Evolutionary conservation across 23 tunicate genomes (phyloP).

Genomic region (Clavelina lepadiformis): DNA sequence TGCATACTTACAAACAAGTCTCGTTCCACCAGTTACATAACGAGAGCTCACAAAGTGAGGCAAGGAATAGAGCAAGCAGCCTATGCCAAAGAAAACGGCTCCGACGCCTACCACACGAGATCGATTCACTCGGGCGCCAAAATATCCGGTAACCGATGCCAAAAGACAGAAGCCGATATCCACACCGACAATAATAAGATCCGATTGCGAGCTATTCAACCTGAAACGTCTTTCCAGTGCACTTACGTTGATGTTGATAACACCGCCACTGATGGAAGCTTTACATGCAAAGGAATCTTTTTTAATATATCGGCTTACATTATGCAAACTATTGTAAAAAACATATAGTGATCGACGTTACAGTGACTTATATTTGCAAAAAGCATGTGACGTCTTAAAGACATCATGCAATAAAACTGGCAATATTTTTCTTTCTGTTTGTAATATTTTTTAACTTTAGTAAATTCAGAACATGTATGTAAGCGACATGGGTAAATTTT

Average conservation of each 20-base stretch:
- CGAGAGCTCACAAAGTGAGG: conserved; percentile 31
- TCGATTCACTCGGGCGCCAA: conserved; percentile 32
- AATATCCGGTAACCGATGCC: conserved; percentile 49
- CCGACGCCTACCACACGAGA: conserved; percentile 25
- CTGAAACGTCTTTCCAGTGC: conserved; percentile 74
- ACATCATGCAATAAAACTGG: too few relatives aligned
- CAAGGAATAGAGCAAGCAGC: conserved; percentile 21
- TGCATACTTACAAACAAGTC: conserved; percentile 7
- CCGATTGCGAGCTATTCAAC: conserved; percentile 47
- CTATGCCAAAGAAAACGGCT: conserved; percentile 22
- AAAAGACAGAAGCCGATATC: conserved; percentile 75
- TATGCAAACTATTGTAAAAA: too few relatives aligned
- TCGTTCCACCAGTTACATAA: conserved; percentile 16
- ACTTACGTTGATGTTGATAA: conserved; percentile 60
- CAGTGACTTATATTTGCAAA: too few relatives aligned
- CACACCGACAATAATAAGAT: conserved; percentile 33
- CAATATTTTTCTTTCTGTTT: too few relatives aligned
- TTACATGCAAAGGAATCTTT: too few relatives aligned
- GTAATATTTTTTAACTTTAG: too few relatives aligned
- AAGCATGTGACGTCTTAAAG: too few relatives aligned
- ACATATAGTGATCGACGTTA: too few relatives aligned
- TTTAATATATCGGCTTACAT: too few relatives aligned
- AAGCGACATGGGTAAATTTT: too few relatives aligned
- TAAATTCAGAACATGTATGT: too few relatives aligned
- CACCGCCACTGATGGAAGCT: conserved; percentile 46